Evolutionary conservation across 1,140 invertebrate species (phyloP).

Genomic region (Ooceraea biroi): DNA sequence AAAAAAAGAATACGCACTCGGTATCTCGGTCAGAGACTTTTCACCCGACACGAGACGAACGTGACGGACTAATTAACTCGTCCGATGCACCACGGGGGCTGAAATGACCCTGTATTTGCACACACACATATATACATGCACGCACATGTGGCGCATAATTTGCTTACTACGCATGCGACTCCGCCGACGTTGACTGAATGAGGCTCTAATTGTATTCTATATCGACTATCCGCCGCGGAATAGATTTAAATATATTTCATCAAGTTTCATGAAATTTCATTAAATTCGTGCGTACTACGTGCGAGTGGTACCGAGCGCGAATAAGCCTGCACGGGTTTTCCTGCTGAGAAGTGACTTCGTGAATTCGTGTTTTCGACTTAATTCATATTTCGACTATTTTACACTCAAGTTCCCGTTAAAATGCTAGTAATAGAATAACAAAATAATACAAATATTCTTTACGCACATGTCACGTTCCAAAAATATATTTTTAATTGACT

Average conservation of each 20-base stretch:
- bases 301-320: no score
- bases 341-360: no score
- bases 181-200: not conserved
- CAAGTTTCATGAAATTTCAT: not conserved
- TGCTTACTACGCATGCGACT: not conserved
- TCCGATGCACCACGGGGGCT: not conserved
- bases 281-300: no score
- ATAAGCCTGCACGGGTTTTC: no score
- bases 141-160: constrained; percentile 9
- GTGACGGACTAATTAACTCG: constrained; percentile 26
- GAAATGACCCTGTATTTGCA: constrained; percentile 22
- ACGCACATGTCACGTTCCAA: no score
- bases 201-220: not conserved
- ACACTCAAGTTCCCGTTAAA: no score
- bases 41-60: not conserved
- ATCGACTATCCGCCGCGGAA: not conserved
- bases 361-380: no score
- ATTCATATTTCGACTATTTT: no score
- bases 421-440: no score
- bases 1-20: not conserved
- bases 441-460: no score
- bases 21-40: constrained; percentile 39
- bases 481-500: no score
- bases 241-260: constrained; percentile 12
- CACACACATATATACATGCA: not conserved